These are phyloP conservation scores for Polymixis lichenea DNA, from an alignment of 2,888 invertebrate species.

Conservation along the genomic window DNA sequence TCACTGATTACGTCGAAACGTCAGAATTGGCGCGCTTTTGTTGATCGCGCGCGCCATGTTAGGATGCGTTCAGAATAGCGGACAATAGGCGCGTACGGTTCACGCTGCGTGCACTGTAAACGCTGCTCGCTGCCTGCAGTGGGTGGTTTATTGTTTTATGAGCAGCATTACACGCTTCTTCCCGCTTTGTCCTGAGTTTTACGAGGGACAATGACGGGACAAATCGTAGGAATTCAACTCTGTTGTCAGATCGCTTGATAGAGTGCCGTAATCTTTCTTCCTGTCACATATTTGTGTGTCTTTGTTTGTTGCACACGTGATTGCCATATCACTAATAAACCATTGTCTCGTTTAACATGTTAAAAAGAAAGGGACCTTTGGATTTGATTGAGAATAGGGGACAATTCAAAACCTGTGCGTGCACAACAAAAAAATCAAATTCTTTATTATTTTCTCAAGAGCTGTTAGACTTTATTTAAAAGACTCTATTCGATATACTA, in stretches of 20 bases:
- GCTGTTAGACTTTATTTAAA: not conserved
- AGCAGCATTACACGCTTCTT: constrained; percentile 80
- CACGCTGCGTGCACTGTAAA: constrained; percentile 63
- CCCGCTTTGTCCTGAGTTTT: constrained; percentile 74
- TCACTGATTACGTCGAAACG: constrained; percentile 66
- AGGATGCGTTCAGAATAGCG: constrained; percentile 63
- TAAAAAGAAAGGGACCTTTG: constrained; percentile 37
- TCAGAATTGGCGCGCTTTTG: constrained; percentile 74
- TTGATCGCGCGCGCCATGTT: constrained; percentile 67
- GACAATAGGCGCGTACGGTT: constrained; percentile 66
- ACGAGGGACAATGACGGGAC: constrained; percentile 80
- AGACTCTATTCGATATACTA: not conserved
- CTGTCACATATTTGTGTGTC: constrained; percentile 80
- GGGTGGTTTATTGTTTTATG: constrained; percentile 89
- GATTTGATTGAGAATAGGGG: constrained; percentile 21
- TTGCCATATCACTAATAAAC: constrained; percentile 68
- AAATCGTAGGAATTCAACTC: constrained; percentile 81
- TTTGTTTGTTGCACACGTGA: constrained; percentile 68
- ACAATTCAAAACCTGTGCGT: constrained; percentile 31
- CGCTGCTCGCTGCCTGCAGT: constrained; percentile 65
- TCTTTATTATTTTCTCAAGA: constrained; percentile 11
- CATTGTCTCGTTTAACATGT: constrained; percentile 59
- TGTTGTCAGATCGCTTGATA: constrained; percentile 82
- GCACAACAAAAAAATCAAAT: constrained; percentile 7
- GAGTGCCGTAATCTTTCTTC: constrained; percentile 83